Evolutionary conservation across 2,113 vertebrate genomes (phyloP).

Genomic region (Protobothrops mucrosquamatus): DNA sequence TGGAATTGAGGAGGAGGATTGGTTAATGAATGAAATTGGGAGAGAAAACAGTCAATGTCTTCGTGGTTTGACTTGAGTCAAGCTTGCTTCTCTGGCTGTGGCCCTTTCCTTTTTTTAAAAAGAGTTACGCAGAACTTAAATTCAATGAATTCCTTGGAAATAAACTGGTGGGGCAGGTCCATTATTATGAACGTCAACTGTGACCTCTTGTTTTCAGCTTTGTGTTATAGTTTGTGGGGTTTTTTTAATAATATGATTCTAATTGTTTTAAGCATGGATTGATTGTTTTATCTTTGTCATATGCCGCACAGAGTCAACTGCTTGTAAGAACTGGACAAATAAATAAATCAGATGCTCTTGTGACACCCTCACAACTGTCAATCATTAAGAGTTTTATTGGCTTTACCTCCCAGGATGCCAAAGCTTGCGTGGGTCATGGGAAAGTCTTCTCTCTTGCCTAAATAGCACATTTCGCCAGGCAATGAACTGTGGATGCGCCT

Average conservation of each 20-base stretch:
- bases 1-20: not conserved
- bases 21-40: not conserved
- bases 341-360: not conserved
- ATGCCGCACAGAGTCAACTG: not conserved
- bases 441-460: not conserved
- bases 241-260: not conserved
- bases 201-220: not conserved
- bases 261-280: not conserved
- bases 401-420: not conserved
- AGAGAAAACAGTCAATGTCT: not conserved
- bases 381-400: not conserved
- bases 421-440: not conserved
- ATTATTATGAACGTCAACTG: not conserved
- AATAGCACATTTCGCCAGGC: not conserved
- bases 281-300: not conserved
- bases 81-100: not conserved
- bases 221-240: not conserved
- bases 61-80: not conserved
- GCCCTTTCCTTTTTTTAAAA: not conserved
- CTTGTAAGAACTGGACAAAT: not conserved
- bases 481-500: not conserved
- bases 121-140: not conserved
- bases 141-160: not conserved
- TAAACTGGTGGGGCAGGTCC: too few species aligned
- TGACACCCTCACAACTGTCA: not conserved